Base-by-base conservation (phyloP, 2,888 invertebrate species). In the Megalurothrips usitatus region DNA sequence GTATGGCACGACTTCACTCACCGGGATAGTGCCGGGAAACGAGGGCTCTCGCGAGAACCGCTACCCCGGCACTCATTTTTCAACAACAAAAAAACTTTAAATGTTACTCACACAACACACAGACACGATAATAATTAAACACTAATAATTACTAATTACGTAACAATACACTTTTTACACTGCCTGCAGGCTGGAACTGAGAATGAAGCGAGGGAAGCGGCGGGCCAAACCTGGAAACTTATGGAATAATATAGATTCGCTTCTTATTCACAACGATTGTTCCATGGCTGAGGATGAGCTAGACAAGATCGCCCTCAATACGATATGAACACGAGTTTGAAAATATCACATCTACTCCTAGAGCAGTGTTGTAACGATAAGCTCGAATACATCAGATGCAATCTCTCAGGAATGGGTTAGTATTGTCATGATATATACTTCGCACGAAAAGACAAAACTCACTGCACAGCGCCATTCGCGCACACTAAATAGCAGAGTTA, bases 1-100 rank as follows among this genome's bases (percentile, higher is more conserved):
- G 23, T 75, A 75, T 75, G 68, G 68, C 68, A 75, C 68, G n/a
- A 26, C 23, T 75, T 75, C 68, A 75, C 68, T 75, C 68, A 75
- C 23, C 68, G 68, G 68, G 68, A 12, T 75, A 10, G 23, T 23
- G 68, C 12, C 68, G 68, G 26, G 26, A 12, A 23, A 17, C 58
- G 58, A 58, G 58, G 17, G 14, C 58, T 17, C 17, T 58, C 14
- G 6, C 58, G 19, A 58, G 19, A 58, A 6, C 58, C 58, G 1
- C 14, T 58, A 6, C 17, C 19, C 58, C 19, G 58, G 14, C 58
- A 19, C 19, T 58, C 58, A 19, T 58, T 58, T 19, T 58, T 43
- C 34, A 43, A 43, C n/a, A 43, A 43, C 3, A 43, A 43, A 43
- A 43, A 58, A 58, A 58, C 14, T n/a, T n/a, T n/a, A n/a, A n/a